These are phyloP conservation scores for Meandrusa payeni DNA, from an alignment of 2,888 invertebrate species.

Conservation along the genomic window DNA sequence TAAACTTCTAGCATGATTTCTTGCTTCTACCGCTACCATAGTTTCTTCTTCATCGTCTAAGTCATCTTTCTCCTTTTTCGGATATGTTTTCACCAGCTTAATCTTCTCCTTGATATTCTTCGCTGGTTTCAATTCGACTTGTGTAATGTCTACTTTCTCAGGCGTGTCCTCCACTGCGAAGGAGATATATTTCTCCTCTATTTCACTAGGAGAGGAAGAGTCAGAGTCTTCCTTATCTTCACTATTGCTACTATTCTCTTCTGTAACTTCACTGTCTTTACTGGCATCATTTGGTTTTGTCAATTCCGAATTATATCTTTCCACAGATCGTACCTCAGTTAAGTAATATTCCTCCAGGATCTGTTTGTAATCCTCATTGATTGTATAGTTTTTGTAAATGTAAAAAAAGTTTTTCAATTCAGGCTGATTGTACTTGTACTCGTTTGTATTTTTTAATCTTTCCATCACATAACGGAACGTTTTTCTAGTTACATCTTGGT, in stretches of 20 bases:
- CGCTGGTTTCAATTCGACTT: slow-evolving; percentile 62
- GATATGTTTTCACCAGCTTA: slow-evolving; percentile 74
- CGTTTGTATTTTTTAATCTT: slow-evolving; percentile 69
- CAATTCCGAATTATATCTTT: slow-evolving; percentile 57
- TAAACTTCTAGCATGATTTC: slow-evolving; percentile 70
- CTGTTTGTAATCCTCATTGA: slow-evolving; percentile 81
- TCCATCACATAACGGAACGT: slow-evolving; percentile 74
- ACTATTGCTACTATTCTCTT: slow-evolving; percentile 46
- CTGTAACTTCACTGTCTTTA: slow-evolving; percentile 48
- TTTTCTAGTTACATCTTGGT: slow-evolving; percentile 63
- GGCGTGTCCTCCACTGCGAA: slow-evolving; percentile 74
- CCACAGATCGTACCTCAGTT: slow-evolving; percentile 82
- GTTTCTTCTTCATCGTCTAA: slow-evolving; percentile 78
- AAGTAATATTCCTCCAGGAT: slow-evolving; percentile 80
- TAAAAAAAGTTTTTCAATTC: slow-evolving; percentile 85
- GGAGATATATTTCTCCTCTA: slow-evolving; percentile 77
- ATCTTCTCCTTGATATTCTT: slow-evolving; percentile 78
- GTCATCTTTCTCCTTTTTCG: slow-evolving; percentile 68
- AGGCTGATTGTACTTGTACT: slow-evolving; percentile 75
- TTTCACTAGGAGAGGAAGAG: slow-evolving; percentile 61
- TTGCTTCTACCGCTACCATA: slow-evolving; percentile 81
- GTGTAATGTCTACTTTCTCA: slow-evolving; percentile 59
- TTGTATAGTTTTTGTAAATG: slow-evolving; percentile 83
- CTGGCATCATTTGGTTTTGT: slow-evolving; percentile 47
- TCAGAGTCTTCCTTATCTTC: slow-evolving; percentile 58